These are phyloP conservation scores for Amblyopsis hoosieri DNA, from an alignment of 2,797 vertebrate species.

Conservation along the genomic window DNA sequence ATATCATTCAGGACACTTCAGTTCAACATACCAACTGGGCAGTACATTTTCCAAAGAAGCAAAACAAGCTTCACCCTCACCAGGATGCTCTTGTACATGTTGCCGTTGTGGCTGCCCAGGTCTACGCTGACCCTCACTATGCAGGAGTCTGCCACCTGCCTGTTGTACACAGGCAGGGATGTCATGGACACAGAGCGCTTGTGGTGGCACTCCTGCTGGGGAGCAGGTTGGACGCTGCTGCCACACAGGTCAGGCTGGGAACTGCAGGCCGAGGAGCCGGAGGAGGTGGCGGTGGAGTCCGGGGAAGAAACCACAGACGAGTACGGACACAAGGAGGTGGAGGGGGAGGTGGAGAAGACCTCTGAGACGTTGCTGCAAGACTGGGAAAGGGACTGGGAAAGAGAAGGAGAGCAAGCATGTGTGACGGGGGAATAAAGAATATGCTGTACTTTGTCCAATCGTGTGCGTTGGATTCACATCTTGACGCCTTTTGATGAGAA, in stretches of 20 bases:
- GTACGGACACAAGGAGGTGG: constrained; percentile 20
- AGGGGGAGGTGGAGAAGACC: constrained; percentile 35
- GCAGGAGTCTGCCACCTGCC: constrained; percentile 79
- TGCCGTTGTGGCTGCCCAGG: constrained; percentile 75
- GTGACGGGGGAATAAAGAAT: too few species aligned
- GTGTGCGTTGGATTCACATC: too few species aligned
- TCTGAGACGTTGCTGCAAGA: constrained; percentile 66
- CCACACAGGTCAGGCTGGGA: constrained; percentile 29
- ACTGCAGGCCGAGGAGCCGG: constrained; percentile 35
- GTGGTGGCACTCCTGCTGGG: constrained; percentile 36
- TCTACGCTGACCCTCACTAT: constrained; percentile 83
- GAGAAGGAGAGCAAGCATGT: not conserved
- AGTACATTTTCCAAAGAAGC: too few species aligned
- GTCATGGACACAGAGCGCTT: constrained; percentile 72
- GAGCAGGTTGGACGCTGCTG: constrained; percentile 11
- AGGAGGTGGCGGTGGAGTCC: constrained; percentile 28
- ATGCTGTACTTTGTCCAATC: not conserved
- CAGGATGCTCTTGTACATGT: constrained; percentile 89
- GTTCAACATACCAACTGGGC: too few species aligned
- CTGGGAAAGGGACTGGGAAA: constrained; percentile 62
- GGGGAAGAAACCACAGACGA: constrained; percentile 14
- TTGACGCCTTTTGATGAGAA: too few species aligned
- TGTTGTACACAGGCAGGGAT: constrained; percentile 68
- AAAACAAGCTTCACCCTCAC: constrained; percentile 62
- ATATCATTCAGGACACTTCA: too few species aligned